Base-by-base conservation (phyloP, 2,113 vertebrate genomes). In the Festucalex cinctus region DNA sequence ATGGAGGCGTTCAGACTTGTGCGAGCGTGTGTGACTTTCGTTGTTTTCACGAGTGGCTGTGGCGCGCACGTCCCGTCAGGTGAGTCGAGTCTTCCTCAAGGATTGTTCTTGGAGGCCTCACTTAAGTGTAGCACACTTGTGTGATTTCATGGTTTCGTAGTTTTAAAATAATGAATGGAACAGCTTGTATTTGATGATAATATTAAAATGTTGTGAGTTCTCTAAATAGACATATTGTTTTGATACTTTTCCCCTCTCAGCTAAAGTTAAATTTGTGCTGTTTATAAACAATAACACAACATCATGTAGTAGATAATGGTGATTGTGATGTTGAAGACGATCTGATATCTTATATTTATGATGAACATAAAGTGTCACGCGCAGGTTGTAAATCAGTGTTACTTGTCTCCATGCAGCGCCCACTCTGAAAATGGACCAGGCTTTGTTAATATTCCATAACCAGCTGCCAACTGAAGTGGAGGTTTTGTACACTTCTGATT, bases 361-460 rank as follows among this genome's bases (percentile, higher is more conserved):
- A 69, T 71, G 44, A 63, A 43, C 24, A 66, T 58, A 54, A 70
- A 53, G 61, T 35, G 44, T 46, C 59, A 51, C 64, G 24, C 43
- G 3, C 13, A 53, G 13, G 58, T 63, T 63, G 69, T 82, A 68
- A 77, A 77, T 78, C 63, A 62, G n/a, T 24, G 43, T 24, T 70
- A 54, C 32, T 69, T 80, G 13, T 61, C 53, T 80, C 36, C 26
- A 20, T 80, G 63, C 70, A 93, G 91, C 60, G 9, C 28, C n/a
- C 5, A 4, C 28, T 65, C 71, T 91, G 66, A 91, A 85, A 83
- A 83, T 89, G 83, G 90, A 93, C 74, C 83, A 93, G 73, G 91
- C 90, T 41, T 66, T 90, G 67, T 57, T 93, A 43, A 88, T 76
- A 9, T 84, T 92, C 66, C 81, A 88, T 35, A 93, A 88, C 76